phyloP scores from a whole-genome alignment of 2,113 vertebrate genomes.

The Sinocyclocheilus grahami region DNA sequence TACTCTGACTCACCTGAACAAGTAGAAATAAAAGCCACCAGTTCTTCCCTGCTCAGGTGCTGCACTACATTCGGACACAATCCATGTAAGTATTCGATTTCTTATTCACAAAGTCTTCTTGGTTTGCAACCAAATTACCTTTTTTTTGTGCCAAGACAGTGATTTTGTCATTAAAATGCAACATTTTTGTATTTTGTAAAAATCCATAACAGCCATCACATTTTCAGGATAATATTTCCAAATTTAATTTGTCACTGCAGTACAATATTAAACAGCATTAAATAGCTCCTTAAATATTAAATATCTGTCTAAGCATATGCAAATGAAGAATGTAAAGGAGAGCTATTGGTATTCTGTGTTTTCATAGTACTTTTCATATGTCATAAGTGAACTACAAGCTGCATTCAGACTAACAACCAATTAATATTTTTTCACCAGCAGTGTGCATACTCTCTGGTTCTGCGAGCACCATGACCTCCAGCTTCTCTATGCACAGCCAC shows the following conservation, averaged over 20 bases:
- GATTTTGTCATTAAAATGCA: background rate
- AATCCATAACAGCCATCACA: background rate
- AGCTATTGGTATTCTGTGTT: no score
- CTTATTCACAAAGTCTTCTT: background rate
- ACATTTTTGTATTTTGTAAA: background rate
- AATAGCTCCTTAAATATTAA: background rate
- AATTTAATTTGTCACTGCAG: background rate
- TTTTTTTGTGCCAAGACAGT: background rate
- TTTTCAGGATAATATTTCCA: background rate
- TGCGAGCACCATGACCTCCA: slow-evolving; percentile 70
- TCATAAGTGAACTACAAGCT: background rate
- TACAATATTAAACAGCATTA: background rate
- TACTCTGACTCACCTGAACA: slow-evolving; percentile 63
- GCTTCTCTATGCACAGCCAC: slow-evolving; percentile 67
- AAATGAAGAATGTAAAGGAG: background rate
- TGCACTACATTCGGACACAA: slow-evolving; percentile 29
- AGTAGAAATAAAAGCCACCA: slow-evolving; percentile 51
- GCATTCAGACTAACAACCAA: background rate
- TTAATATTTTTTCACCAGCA: background rate
- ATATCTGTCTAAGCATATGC: background rate
- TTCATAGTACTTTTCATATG: background rate
- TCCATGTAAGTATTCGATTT: slow-evolving; percentile 60
- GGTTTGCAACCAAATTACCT: background rate
- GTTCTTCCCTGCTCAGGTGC: slow-evolving; percentile 24
- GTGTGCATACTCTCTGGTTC: slow-evolving; percentile 31